Percentiles rank a stretch among this genome's conserved stretches.
Evolutionary conservation across 1,140 invertebrate species (phyloP).

Genomic region (Drosophila orena): DNA sequence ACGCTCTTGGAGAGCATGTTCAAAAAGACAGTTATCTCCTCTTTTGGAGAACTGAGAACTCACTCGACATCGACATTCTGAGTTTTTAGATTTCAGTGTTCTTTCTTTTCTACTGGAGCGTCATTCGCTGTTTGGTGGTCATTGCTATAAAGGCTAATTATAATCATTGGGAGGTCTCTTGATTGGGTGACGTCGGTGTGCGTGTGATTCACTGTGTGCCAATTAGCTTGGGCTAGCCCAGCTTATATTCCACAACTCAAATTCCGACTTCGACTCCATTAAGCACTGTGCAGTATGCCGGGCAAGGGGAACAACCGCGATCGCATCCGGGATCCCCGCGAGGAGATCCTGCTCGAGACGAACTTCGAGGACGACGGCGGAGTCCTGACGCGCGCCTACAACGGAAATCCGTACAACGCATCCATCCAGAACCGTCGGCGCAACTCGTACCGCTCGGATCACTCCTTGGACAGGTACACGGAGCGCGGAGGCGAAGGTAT

Average conservation of each 20-base stretch:
- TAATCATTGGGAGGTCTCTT: constrained; percentile 6
- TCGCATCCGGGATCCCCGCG: constrained; percentile 79
- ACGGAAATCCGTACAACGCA: constrained; percentile 73
- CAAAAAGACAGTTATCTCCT: constrained; percentile 22
- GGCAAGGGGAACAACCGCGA: constrained; percentile 71
- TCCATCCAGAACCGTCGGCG: constrained; percentile 67
- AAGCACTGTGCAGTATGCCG: constrained; percentile 63
- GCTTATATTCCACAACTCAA: constrained; percentile 4
- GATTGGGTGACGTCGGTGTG: constrained; percentile 14
- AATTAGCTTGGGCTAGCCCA: neutral
- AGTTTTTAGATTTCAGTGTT: constrained; percentile 6
- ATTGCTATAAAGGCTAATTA: constrained; percentile 27
- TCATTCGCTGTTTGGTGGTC: constrained; percentile 15
- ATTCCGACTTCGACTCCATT: constrained; percentile 1
- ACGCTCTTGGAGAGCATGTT: neutral
- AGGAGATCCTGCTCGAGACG: constrained; percentile 83
- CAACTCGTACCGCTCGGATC: constrained; percentile 76
- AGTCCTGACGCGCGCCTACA: constrained; percentile 80
- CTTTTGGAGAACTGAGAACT: constrained; percentile 5
- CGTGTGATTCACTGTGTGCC: constrained; percentile 26
- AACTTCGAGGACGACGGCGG: constrained; percentile 84
- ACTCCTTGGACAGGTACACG: constrained; percentile 83
- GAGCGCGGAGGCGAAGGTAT: constrained; percentile 80
- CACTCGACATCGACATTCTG: constrained; percentile 10
- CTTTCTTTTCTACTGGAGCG: constrained; percentile 8